Base-by-base conservation (phyloP, 2,888 invertebrate species). In the Meteorus colon region DNA sequence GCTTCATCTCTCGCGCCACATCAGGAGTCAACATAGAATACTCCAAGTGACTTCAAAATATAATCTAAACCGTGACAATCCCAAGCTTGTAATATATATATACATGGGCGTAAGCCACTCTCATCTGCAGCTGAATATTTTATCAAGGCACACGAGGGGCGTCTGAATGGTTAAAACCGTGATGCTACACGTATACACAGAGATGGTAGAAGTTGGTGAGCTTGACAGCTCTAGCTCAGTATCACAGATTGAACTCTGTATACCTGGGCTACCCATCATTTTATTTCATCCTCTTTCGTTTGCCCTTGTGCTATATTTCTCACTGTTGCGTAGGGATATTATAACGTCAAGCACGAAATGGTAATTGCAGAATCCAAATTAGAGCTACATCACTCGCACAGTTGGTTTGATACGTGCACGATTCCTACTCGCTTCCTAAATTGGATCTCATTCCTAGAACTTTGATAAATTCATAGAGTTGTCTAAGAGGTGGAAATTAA, bases 351-450 rank as follows among this genome's bases (percentile, higher is more conserved):
- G 16, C 16, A 31, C 14, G 6, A 1, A 31, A 51, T 29, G 31
- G 70, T 70, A 41, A 70, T 70, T 59, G 70, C 34, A 31, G 31
- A 12, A 19, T 68, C 29, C 45, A 68, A 68, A 27, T 70, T 59
- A 51, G 48, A 69, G 31, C 34, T 2, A 24, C 29, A 29, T 51
- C 8, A 14, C 59, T 63, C 3, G 63, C 14, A 29, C 1, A 19
- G 34, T 31, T 55, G 8, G 55, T 55, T 6, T 55, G n/a, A 8
- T 41, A 41, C 41, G 12, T 55, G 55, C 2, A 19, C 4, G 55
- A 55, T 55, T 24, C 24, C 19, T 37, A 24, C 31, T 41, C 41
- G 2, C 12, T 41, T 8, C 12, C 12, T 41, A 12, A 41, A 41
- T 12, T 12, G 41, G 41, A 8, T 8, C 41, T 41, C 41, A 12